Base-by-base conservation (phyloP, 2,113 vertebrate genomes). In the Oceanodroma tethys region DNA sequence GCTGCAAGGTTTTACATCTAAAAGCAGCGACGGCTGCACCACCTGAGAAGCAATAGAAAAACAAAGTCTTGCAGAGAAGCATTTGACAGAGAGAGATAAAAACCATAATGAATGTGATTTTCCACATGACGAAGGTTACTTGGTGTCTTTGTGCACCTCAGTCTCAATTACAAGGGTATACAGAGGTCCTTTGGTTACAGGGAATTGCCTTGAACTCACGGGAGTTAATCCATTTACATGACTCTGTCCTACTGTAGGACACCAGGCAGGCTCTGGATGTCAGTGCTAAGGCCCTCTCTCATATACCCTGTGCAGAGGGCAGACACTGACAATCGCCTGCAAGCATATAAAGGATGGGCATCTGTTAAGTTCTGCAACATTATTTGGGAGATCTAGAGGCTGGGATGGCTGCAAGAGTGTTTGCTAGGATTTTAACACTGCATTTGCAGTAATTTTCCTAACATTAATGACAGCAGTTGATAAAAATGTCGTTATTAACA, bases 11-110 rank as follows among this genome's bases (percentile, higher is more conserved):
- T 81, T 63, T 43, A 45, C 9, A 29, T n/a, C 19, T 50, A 52
- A 76, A 63, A 48, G 47, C 42, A 56, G 30, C 4, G 5, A 55
- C 0, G 1, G n/a, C 30, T 48, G 21, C 2, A 2, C 15, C 48
- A 56, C 22, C 26, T 29, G 26, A 63, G 55, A 76, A 47, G 34
- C 55, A 62, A 56, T 0, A 75, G 76, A 23, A 50, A 74, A 81
- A n/a, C 7, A 14, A 9, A 1, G 1, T 11, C 34, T 62, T 47
- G 10, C 40, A 62, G 48, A 62, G 38, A 34, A 38, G 10, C 23
- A 9, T 56, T 42, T 62, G 62, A 56, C 9, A 13, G 25, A 81
- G 32, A 36, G 1, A n/a, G 10, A 62, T 11, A 32, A 68, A 78
- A 78, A 26, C 2, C 13, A 4, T 45, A 38, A 58, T 3, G 19